phyloP scores from a whole-genome alignment of 2,888 invertebrate genomes.

The Cheilosia soror region DNA sequence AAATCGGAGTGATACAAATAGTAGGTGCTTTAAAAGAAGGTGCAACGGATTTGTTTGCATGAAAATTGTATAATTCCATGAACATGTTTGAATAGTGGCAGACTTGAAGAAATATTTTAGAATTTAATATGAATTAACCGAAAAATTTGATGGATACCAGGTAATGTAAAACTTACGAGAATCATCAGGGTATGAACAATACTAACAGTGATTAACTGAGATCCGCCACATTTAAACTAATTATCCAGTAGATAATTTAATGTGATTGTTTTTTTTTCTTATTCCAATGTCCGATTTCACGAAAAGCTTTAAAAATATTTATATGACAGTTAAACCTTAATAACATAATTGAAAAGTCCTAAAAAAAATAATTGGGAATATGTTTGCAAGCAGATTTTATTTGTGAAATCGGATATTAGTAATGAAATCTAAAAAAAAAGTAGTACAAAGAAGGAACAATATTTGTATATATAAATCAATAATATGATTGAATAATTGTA shows the following conservation, averaged over 20 bases:
- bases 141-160: conserved; percentile 43
- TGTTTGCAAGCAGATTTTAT: no score
- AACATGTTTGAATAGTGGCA: conserved; percentile 35
- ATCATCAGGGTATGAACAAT: conserved; percentile 28
- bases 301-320: no score
- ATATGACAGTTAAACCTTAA: no score
- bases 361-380: no score
- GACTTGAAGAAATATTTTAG: conserved; percentile 35
- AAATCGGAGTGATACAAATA: no score
- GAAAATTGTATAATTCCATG: not conserved
- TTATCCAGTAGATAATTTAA: conserved; percentile 61
- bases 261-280: conserved; percentile 28
- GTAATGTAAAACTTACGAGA: conserved; percentile 42
- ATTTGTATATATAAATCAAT: no score
- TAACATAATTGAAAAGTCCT: no score
- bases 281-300: not conserved
- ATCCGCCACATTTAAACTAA: conserved; percentile 63
- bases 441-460: no score
- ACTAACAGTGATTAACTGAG: conserved; percentile 10
- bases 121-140: not conserved
- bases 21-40: no score
- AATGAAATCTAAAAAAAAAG: no score
- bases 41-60: not conserved
- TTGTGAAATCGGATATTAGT: no score
- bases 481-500: no score